Evolutionary conservation across 2,113 vertebrate species (phyloP).

Genomic region (Calonectris borealis): DNA sequence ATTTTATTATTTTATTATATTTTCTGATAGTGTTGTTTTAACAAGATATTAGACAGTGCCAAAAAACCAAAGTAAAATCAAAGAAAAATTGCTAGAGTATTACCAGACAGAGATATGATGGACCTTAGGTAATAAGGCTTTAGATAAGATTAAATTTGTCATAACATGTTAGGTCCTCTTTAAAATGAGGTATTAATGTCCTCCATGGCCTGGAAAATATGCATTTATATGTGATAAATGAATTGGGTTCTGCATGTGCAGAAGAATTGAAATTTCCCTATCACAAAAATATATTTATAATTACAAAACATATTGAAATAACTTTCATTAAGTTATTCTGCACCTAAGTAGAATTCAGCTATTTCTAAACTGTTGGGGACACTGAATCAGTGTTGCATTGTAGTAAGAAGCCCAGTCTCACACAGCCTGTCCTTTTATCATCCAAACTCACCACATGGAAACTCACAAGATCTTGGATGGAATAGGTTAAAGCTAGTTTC

Average conservation of each 20-base stretch:
- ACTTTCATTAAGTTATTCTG: background rate
- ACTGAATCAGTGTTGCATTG: background rate
- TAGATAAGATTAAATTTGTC: background rate
- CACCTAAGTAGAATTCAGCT: background rate
- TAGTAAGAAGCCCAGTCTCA: background rate
- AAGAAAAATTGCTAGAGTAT: background rate
- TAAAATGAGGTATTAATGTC: background rate
- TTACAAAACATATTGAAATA: background rate
- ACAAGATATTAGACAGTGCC: background rate
- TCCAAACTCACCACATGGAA: background rate
- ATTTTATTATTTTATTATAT: background rate
- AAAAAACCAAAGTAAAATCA: background rate
- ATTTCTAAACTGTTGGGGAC: background rate
- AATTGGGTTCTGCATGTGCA: background rate
- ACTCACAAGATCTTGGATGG: background rate
- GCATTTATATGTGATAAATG: background rate
- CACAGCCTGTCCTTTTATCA: background rate
- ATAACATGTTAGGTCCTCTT: background rate
- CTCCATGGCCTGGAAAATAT: background rate
- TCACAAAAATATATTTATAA: background rate
- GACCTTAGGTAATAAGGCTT: background rate
- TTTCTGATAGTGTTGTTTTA: background rate
- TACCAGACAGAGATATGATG: background rate
- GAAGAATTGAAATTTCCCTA: background rate
- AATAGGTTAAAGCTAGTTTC: background rate